A percentile compares a stretch with the other conserved stretches of the same genome.
Evolutionary conservation across 2,797 vertebrate genomes (phyloP).

Genomic region (Eulemur coronatus): DNA sequence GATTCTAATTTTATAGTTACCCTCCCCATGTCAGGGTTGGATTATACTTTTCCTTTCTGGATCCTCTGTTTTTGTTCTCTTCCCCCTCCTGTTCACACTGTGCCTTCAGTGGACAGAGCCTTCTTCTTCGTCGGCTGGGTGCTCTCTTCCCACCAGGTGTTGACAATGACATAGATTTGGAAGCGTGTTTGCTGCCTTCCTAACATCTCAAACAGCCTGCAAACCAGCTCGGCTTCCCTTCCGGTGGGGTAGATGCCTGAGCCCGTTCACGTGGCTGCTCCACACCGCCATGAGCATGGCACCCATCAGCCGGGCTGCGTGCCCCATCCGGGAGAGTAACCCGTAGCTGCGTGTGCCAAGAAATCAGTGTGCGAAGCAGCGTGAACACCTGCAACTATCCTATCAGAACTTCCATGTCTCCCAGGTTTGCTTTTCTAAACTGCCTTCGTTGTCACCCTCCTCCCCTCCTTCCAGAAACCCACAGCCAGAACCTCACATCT

Average conservation of each 20-base stretch:
- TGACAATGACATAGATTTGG: accelerated
- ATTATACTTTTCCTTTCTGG: not conserved
- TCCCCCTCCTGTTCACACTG: accelerated
- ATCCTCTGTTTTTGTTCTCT: not conserved
- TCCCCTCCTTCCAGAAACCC: not conserved
- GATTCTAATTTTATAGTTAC: not conserved
- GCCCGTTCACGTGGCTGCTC: not conserved
- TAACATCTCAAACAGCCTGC: not conserved
- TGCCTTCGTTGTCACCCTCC: not conserved
- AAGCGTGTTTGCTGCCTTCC: not conserved
- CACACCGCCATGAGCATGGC: not conserved
- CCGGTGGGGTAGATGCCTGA: not conserved
- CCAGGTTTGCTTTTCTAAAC: not conserved
- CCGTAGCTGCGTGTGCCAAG: not conserved
- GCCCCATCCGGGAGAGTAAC: accelerated
- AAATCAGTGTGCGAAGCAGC: not conserved
- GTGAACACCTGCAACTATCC: not conserved
- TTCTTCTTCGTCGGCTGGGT: not conserved
- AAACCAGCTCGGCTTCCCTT: not conserved
- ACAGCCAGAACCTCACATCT: not conserved
- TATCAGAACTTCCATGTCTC: not conserved
- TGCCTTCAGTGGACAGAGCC: too few species aligned
- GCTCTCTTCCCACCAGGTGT: not conserved
- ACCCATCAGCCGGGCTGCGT: not conserved
- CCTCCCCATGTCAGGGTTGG: not conserved